Evolutionary conservation across 2,113 vertebrate species (phyloP).

Genomic region (Thymallus thymallus): DNA sequence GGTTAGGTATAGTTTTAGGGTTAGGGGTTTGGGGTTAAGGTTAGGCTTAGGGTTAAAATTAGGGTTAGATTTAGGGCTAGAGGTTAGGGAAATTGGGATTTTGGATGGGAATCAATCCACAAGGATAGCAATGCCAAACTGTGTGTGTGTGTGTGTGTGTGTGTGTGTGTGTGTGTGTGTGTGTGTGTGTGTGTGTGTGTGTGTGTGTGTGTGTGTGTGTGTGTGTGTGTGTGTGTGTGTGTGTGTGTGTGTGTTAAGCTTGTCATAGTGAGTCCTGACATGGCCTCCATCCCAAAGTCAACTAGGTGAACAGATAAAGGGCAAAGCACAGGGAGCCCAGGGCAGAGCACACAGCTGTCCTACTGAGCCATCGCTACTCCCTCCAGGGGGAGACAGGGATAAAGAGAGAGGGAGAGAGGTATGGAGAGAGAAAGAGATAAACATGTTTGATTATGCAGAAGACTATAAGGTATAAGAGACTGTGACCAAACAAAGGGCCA

Average conservation of each 20-base stretch:
- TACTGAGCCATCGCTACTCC: slow-evolving; percentile 11
- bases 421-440: background rate
- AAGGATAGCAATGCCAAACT: too few relatives aligned
- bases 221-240: too few relatives aligned
- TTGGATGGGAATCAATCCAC: too few relatives aligned
- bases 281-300: slow-evolving; percentile 29
- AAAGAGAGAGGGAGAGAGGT: background rate
- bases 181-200: background rate
- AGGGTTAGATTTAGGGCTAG: too few relatives aligned
- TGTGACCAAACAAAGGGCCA: background rate
- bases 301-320: slow-evolving; percentile 41
- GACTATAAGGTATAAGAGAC: background rate
- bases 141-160: background rate
- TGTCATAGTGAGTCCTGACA: slow-evolving; percentile 29
- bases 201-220: too few relatives aligned
- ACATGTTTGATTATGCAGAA: background rate
- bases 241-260: too few relatives aligned
- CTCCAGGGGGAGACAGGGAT: slow-evolving; percentile 9
- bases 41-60: too few relatives aligned
- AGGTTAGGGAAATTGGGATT: too few relatives aligned
- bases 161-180: background rate
- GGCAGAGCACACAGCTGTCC: slow-evolving; percentile 57
- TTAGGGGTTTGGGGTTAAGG: too few relatives aligned
- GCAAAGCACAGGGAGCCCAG: slow-evolving; percentile 24
- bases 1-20: too few relatives aligned